Evolutionary conservation across 1,140 invertebrate species (phyloP), one percentile per base, ranked within the genome.

Genomic region (Cephus cinctus): DNA sequence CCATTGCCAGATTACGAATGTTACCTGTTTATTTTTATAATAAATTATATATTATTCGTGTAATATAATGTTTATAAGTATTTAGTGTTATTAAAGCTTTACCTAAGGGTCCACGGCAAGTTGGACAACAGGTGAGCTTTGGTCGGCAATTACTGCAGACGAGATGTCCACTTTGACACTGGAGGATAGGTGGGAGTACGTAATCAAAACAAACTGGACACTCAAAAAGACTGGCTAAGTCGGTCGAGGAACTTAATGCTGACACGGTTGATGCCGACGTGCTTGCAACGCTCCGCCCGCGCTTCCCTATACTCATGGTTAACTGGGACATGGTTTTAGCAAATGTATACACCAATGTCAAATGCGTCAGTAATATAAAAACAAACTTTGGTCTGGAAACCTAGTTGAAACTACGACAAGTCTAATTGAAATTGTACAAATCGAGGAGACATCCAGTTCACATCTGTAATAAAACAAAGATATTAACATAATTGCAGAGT

Each of bases 201-300:
- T 98, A 98, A 77, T 99, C 98, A 77, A 99, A 98, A 77, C 98
- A 99, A 40, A 99, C 98, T 8, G 98, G 97, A 78, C 97, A 99
- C 75, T 99, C 97, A 77, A 99, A 99, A 14, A 98, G 79, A 48
- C 90, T 94, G 25, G 95, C 94, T 63, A 98, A 74, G 71, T 98
- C 94, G 56, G 90, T 86, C 22, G 88, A 88, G 27, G 71, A 75
- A 43, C 64, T 76, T 12, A 75, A 54, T 3, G 75, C 64, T 6
- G 75, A 70, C 18, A 76, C 73, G 1, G 73, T 61, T 27, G 72
- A 68, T 5, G 74, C 60, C 4, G 76, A 77, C 16, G 71, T 72
- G 45, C 73, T 72, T 11, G 70, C 60, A 40, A 72, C 68, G 39
- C 73, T 70, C 54, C 71, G 64, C 42, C 75, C 73, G 52, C 74